A percentile compares a stretch with the other conserved stretches of the same genome.
Conservation (phyloP, 2,797 vertebrate species). For the Varecia variegata region DNA sequence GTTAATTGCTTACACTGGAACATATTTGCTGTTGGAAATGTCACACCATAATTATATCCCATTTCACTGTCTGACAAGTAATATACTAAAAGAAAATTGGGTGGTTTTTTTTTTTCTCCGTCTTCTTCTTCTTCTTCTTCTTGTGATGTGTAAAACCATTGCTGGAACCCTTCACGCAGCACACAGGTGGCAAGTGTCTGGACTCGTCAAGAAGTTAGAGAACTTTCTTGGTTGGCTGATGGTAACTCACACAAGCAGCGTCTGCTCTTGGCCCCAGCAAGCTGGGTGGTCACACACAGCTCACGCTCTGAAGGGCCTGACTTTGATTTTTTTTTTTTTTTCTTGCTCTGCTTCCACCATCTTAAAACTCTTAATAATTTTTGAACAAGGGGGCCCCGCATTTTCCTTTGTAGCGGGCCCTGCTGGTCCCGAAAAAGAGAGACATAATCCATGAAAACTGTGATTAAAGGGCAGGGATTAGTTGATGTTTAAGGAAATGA, state of each 20-base stretch:
- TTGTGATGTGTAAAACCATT: slow-evolving; percentile 68
- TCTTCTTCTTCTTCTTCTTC: background rate
- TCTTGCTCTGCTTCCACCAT: background rate
- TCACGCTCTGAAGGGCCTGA: fast-evolving
- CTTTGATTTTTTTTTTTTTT: background rate
- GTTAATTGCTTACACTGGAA: slow-evolving; percentile 84
- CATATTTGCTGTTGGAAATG: slow-evolving; percentile 84
- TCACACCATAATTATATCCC: slow-evolving; percentile 83
- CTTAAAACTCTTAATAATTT: background rate
- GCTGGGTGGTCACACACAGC: fast-evolving
- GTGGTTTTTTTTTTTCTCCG: background rate
- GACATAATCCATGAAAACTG: fast-evolving
- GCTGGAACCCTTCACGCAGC: background rate
- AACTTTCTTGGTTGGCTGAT: background rate
- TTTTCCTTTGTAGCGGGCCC: background rate
- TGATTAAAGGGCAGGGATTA: background rate
- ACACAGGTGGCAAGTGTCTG: slow-evolving; percentile 37
- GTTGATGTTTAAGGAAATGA: background rate
- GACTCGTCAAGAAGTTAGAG: slow-evolving; percentile 44
- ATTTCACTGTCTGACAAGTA: slow-evolving; percentile 81
- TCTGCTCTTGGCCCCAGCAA: fast-evolving
- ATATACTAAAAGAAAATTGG: slow-evolving; percentile 78
- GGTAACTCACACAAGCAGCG: background rate
- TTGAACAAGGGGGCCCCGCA: background rate
- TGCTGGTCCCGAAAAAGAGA: background rate